phyloP scores from a whole-genome alignment of 2,888 invertebrate genomes.

The Blera fallax region DNA sequence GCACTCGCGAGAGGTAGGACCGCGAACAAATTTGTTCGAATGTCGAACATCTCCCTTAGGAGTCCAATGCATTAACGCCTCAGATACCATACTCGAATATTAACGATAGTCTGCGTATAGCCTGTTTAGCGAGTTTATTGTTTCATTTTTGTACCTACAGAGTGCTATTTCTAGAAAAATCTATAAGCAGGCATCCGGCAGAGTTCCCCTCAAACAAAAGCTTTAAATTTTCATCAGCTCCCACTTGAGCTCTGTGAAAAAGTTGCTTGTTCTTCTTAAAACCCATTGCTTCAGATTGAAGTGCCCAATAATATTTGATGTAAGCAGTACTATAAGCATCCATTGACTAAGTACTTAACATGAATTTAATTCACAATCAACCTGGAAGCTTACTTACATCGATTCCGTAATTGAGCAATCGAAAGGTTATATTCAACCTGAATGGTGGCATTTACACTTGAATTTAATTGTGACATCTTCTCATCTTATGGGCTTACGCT shows the following conservation, averaged over 20 bases:
- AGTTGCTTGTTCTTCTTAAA: not conserved
- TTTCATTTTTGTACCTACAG: too few species aligned
- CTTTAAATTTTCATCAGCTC: not conserved
- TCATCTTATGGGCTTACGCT: not conserved
- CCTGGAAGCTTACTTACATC: not conserved
- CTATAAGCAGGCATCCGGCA: too few species aligned
- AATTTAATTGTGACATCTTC: slow-evolving; percentile 19
- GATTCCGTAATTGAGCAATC: slow-evolving; percentile 6
- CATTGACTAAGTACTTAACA: not conserved
- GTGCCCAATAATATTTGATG: not conserved
- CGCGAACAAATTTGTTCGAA: too few species aligned
- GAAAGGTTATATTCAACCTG: slow-evolving; percentile 10
- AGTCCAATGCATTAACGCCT: too few species aligned
- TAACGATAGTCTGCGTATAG: too few species aligned
- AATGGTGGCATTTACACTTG: slow-evolving; percentile 6
- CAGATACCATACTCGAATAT: too few species aligned
- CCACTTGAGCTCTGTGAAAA: not conserved
- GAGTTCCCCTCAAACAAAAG: too few species aligned
- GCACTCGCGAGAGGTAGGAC: too few species aligned
- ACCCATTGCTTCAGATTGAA: not conserved
- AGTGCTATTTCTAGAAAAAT: too few species aligned
- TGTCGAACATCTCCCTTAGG: too few species aligned
- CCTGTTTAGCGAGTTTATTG: too few species aligned
- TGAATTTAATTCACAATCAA: not conserved
- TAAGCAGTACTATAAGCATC: not conserved